These are phyloP conservation scores for Apogon talboti DNA, from an alignment of 2,797 vertebrate genomes.

Conservation along the genomic window DNA sequence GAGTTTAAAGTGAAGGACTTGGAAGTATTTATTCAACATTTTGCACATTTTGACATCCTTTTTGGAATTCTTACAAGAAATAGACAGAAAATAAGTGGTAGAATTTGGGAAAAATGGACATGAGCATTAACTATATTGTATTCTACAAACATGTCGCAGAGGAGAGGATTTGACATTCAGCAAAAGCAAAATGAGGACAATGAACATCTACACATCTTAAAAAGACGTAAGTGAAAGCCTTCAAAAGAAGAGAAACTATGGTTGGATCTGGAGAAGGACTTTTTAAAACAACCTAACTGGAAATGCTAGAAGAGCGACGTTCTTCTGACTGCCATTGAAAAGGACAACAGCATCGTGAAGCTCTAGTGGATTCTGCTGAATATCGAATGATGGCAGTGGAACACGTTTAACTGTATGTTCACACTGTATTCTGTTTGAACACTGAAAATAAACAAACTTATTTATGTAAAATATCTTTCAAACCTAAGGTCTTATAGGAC, in stretches of 20 bases:
- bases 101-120: constrained; percentile 8
- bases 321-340: constrained; percentile 38
- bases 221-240: constrained; percentile 16
- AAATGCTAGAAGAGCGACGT: constrained; percentile 48
- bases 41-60: constrained; percentile 88
- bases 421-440: constrained; percentile 93
- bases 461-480: constrained; percentile 87
- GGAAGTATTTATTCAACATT: constrained; percentile 82
- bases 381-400: constrained; percentile 55
- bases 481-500: constrained; percentile 36
- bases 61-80: constrained; percentile 56
- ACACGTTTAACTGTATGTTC: constrained; percentile 82
- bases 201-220: constrained; percentile 11
- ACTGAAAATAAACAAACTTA: constrained; percentile 86
- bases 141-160: constrained; percentile 45
- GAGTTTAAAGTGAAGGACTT: constrained; percentile 53
- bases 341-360: constrained; percentile 16
- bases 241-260: constrained; percentile 23
- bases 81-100: constrained; percentile 13
- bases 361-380: constrained; percentile 21
- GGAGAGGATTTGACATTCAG: constrained; percentile 61
- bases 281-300: constrained; percentile 41
- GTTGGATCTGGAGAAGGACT: constrained; percentile 28
- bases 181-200: constrained; percentile 30
- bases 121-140: constrained; percentile 35